Conservation (phyloP, 2,797 vertebrate species). For the Scyliorhinus canicula region DNA sequence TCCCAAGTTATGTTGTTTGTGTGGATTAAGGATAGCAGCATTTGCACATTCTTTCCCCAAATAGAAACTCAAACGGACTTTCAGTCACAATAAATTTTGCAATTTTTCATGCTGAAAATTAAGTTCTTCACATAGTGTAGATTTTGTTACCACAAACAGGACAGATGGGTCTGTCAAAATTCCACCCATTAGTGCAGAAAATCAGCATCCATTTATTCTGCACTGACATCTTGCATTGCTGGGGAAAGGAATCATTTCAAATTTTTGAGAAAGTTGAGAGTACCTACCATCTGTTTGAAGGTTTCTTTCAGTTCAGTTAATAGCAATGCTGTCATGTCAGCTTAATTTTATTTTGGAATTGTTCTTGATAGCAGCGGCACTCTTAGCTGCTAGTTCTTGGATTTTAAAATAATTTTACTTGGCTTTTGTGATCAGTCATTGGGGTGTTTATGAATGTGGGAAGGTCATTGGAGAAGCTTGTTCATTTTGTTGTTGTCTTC, state of each 20-base stretch:
- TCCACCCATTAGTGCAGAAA: not conserved
- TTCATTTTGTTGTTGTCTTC: no score
- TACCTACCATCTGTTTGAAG: not conserved
- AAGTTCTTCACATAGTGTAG: not conserved
- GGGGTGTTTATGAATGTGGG: not conserved
- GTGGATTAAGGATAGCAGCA: not conserved
- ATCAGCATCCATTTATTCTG: not conserved
- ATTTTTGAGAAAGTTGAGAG: not conserved
- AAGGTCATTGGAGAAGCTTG: not conserved
- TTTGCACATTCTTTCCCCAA: not conserved
- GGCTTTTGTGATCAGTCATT: not conserved
- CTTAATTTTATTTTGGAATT: not conserved
- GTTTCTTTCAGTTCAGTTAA: not conserved
- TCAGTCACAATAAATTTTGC: not conserved
- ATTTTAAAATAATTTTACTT: not conserved
- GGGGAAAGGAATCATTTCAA: not conserved
- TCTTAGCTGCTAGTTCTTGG: not conserved
- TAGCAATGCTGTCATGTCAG: not conserved
- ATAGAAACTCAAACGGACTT: not conserved
- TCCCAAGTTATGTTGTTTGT: not conserved
- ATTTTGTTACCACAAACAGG: not conserved
- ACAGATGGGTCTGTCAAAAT: not conserved
- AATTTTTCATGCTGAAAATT: not conserved
- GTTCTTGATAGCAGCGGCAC: not conserved
- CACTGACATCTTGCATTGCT: not conserved